Conservation (phyloP, 2,797 vertebrate genomes). For the Hydrophis major region DNA sequence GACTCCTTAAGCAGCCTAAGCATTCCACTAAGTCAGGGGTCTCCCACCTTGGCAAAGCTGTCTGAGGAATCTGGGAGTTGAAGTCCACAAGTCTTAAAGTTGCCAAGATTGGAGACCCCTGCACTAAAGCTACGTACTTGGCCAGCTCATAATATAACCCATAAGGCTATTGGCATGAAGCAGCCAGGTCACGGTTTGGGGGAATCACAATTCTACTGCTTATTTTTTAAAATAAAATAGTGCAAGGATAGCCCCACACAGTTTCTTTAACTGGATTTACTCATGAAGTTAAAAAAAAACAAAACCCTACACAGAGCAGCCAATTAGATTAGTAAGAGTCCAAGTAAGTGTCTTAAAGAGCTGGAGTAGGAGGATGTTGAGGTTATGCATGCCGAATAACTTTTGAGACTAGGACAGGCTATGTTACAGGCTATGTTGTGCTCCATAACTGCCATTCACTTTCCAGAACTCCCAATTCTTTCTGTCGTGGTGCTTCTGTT, state of each 20-base stretch:
- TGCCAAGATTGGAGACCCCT: too few relatives aligned
- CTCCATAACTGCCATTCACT: background rate
- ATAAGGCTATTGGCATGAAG: background rate
- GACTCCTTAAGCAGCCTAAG: background rate
- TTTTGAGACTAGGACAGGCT: background rate
- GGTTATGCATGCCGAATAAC: background rate
- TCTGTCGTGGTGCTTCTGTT: background rate
- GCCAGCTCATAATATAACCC: background rate
- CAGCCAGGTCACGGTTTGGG: background rate
- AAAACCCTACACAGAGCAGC: background rate
- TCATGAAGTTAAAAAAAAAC: background rate
- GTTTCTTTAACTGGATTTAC: background rate
- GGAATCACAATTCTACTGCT: background rate
- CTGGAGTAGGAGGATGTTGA: background rate
- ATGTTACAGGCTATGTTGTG: background rate
- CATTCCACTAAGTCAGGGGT: background rate
- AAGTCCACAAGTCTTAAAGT: too few relatives aligned
- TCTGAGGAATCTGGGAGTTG: too few relatives aligned
- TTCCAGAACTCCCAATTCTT: background rate
- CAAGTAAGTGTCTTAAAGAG: background rate
- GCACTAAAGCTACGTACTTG: background rate
- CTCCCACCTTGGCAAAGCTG: too few relatives aligned
- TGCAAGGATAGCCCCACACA: background rate
- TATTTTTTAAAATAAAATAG: background rate
- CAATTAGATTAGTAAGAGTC: background rate